Evolutionary conservation across 2,888 invertebrate species (phyloP), one percentile per base, ranked within the genome.

Genomic region (Orthonevra nobilis): DNA sequence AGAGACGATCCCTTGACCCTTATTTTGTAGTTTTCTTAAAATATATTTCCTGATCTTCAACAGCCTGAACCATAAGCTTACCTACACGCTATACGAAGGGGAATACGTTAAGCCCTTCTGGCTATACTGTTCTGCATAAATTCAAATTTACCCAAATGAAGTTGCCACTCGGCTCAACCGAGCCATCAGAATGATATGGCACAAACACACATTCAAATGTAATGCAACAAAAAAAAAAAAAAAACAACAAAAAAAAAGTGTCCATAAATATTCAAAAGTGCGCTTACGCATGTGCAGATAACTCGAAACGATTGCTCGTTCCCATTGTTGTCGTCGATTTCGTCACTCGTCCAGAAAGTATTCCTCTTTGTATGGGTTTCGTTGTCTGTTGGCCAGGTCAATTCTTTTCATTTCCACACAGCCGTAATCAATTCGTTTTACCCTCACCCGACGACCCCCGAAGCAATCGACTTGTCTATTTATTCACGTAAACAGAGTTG

Each of bases 231-330:
- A 48, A 42, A 58, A 54, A 36, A 48, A 34, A 42, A 19, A 19
- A 19, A 2, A 9, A 42, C 42, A 15, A 7, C 7, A 10, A 5
- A 14, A 14, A 38, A 15, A 4, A 7, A 19, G 9, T 34, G 56
- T 58, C 73, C 58, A 60, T 74, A 68, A 60, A 74, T 68, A 66
- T 74, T 74, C 44, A 74, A 52, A 56, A 74, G 66, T 10, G 38
- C 73, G n/a, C n/a, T n/a, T n/a, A n/a, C n/a, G 73, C 66, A 73
- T 73, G 64, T 73, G 60, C 44, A 32, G n/a, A n/a, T n/a, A n/a
- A n/a, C n/a, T n/a, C n/a, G n/a, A n/a, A 68, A 73, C 44, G 66
- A 36, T 52, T 50, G 54, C 23, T 9, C 46, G n/a, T 12, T 42
- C 23, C 15, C 23, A 50, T 36, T 48, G 9, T 52, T 6, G 12